These are phyloP conservation scores for Drosophila bocki DNA, from an alignment of 1,140 invertebrate genomes.

Conservation along the genomic window DNA sequence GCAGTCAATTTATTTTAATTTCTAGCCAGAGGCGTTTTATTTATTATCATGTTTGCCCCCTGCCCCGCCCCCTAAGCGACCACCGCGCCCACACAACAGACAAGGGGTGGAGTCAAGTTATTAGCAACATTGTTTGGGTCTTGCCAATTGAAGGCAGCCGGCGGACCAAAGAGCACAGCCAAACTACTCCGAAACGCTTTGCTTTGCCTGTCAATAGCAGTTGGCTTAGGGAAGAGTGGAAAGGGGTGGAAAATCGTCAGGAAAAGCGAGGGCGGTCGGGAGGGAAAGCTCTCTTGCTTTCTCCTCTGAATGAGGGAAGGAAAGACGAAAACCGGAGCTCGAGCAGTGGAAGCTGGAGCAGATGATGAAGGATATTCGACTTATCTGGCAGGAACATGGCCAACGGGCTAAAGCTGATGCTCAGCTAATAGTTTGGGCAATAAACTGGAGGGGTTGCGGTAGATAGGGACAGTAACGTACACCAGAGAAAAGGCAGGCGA, in stretches of 20 bases:
- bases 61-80: background rate
- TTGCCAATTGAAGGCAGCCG: conserved; percentile 61
- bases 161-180: conserved; percentile 27
- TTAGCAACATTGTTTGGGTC: conserved; percentile 73
- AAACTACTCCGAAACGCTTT: conserved; percentile 21
- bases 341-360: conserved; percentile 31
- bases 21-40: conserved; percentile 75
- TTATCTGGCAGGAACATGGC: conserved; percentile 72
- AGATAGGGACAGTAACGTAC: conserved; percentile 28
- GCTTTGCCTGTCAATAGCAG: conserved; percentile 63
- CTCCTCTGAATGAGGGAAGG: background rate
- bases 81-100: conserved; percentile 34
- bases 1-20: conserved; percentile 84
- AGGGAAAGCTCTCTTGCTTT: background rate
- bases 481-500: conserved; percentile 24
- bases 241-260: background rate
- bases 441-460: conserved; percentile 25
- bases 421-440: conserved; percentile 52
- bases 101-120: conserved; percentile 54
- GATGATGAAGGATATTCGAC: conserved; percentile 60
- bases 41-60: conserved; percentile 72
- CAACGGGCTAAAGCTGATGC: conserved; percentile 52
- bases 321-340: conserved; percentile 10
- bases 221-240: conserved; percentile 22
- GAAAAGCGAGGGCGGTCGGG: background rate